Conservation (phyloP, 2,113 vertebrate species). For the Sinocyclocheilus rhinocerous region DNA sequence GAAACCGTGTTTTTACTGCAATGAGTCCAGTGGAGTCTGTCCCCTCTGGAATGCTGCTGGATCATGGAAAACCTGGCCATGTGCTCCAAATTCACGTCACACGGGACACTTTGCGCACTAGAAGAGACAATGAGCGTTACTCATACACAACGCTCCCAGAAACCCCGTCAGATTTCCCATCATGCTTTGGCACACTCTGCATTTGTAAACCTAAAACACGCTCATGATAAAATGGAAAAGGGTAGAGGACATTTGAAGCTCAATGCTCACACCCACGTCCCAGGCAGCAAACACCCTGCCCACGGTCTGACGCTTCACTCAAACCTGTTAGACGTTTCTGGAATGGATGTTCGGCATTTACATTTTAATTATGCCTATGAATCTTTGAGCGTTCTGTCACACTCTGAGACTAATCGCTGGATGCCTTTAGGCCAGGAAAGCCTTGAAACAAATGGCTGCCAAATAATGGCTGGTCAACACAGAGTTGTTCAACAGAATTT, state of each 20-base stretch:
- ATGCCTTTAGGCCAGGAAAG: slow-evolving; percentile 33
- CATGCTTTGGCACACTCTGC: slow-evolving; percentile 25
- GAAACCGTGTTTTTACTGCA: slow-evolving; percentile 7
- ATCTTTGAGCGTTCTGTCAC: slow-evolving; percentile 56
- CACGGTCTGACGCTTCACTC: slow-evolving; percentile 47
- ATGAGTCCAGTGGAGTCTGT: not conserved
- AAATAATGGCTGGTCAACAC: not conserved
- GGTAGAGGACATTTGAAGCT: slow-evolving; percentile 44
- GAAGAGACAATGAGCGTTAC: not conserved
- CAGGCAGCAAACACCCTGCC: slow-evolving; percentile 10
- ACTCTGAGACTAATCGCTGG: slow-evolving; percentile 56
- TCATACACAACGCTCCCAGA: not conserved
- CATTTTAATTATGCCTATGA: slow-evolving; percentile 65
- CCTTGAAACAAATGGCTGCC: slow-evolving; percentile 15
- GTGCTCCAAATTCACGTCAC: slow-evolving; percentile 11
- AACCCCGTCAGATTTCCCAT: slow-evolving; percentile 61
- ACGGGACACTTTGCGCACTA: not conserved
- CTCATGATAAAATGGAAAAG: slow-evolving; percentile 61
- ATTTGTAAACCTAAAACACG: slow-evolving; percentile 42
- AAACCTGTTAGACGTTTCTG: slow-evolving; percentile 63
- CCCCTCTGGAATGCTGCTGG: not conserved
- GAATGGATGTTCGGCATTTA: slow-evolving; percentile 61
- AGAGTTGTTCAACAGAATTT: not conserved
- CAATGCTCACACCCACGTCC: slow-evolving; percentile 13
- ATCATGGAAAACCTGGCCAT: slow-evolving; percentile 28